Evolutionary conservation across 1,140 invertebrate species (phyloP), one percentile per base, ranked within the genome.

Genomic region (Potamilus streckersoni): DNA sequence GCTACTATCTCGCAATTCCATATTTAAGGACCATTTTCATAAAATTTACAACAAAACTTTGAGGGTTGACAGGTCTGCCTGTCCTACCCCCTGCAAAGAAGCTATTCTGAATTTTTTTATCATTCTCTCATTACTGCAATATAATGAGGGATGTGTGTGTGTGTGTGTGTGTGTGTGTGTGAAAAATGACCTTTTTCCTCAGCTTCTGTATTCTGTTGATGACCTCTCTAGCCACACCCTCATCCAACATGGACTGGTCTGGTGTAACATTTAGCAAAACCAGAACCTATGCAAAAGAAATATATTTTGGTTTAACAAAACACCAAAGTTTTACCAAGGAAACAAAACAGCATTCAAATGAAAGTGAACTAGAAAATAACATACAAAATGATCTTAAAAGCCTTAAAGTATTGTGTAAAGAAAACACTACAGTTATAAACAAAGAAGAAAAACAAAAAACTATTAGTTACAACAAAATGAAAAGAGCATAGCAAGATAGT

Each of bases 191-290:
- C 89, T 98, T 97, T 89, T 99, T 99, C n/a, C 98, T 92, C 0
- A 99, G 90, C 90, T 98, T 98, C 86, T 99, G 98, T 60, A 99
- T 93, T 63, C 98, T 93, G 88, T 99, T 99, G 49, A 98, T 96
- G 14, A 99, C 94, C 91, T 99, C 98, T 74, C 98, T 80, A 19
- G 89, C 89, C n/a, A 90, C 78, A 27, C 90, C 90, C 92, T 99
- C 97, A 87, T 98, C 94, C 73, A 96, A 90, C 94, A 99, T 95
- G 4, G 93, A 93, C 83, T 96, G 93, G 90, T 98, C 96, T 2
- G 95, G 92, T 27, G 87, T 89, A 16, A 91, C 89, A 83, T 93
- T 91, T 55, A 93, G 73, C 31, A 92, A 74, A n/a, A 92, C 88
- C 12, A 92, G 77, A 27, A 89, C 82, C 87, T 90, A 76, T 5